Evolutionary conservation across 2,797 vertebrate genomes (phyloP).

Genomic region (Lindbergichthys nudifrons): DNA sequence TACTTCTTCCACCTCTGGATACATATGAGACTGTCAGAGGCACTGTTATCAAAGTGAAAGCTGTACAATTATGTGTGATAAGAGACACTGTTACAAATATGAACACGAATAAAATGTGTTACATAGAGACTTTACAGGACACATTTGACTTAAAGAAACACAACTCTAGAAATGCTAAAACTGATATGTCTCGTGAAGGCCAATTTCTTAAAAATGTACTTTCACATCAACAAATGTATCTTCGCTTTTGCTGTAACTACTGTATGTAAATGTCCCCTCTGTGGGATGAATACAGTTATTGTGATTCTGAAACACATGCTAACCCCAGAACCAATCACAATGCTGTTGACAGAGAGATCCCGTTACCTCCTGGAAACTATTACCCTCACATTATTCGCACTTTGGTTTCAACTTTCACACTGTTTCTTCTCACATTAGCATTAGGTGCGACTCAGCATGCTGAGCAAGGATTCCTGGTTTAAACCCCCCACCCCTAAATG

Average conservation of each 20-base stretch:
- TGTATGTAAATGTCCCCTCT: too few species aligned
- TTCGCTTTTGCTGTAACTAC: too few species aligned
- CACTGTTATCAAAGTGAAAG: not conserved
- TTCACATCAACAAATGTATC: not conserved
- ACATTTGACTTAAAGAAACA: not conserved
- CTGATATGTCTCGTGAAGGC: not conserved
- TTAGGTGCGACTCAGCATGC: slow-evolving; percentile 34
- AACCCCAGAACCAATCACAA: slow-evolving; percentile 7
- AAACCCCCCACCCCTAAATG: not conserved
- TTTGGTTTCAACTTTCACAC: slow-evolving; percentile 22
- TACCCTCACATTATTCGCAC: slow-evolving; percentile 23
- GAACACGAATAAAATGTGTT: not conserved
- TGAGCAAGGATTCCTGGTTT: slow-evolving; percentile 31
- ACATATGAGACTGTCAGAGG: not conserved
- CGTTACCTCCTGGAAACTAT: slow-evolving; percentile 35
- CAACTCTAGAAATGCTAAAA: not conserved
- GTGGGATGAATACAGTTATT: too few species aligned
- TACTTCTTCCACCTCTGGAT: not conserved
- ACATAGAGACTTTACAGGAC: not conserved
- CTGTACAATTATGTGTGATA: not conserved
- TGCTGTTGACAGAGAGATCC: slow-evolving; percentile 20
- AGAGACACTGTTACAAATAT: not conserved
- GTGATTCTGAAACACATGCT: not conserved
- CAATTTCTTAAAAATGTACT: not conserved
- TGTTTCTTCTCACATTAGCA: slow-evolving; percentile 10